Conservation (phyloP, 2,797 vertebrate species). For the Pipistrellus nathusii region DNA sequence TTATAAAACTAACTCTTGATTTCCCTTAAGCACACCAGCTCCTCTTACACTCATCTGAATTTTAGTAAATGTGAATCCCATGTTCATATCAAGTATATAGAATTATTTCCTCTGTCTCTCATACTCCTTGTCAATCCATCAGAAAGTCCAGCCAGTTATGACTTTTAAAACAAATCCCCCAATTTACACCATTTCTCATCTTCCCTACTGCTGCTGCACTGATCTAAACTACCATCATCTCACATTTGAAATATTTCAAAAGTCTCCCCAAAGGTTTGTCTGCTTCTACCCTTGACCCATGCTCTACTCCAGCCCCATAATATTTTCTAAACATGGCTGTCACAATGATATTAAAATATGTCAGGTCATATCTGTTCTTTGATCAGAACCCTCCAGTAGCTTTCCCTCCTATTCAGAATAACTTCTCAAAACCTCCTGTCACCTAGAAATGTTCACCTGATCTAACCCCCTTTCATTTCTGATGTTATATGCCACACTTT, state of each 20-base stretch:
- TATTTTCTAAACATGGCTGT: constrained; percentile 26
- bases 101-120: background rate
- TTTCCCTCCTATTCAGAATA: constrained; percentile 46
- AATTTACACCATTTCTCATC: constrained; percentile 1
- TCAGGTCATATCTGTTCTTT: background rate
- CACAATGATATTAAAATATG: background rate
- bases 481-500: background rate
- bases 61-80: background rate
- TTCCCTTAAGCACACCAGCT: background rate
- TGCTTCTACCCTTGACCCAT: background rate
- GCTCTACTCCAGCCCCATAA: background rate
- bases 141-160: background rate
- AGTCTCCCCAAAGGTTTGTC: constrained; percentile 8
- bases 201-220: background rate
- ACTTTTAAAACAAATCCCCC: constrained; percentile 16
- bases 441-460: background rate
- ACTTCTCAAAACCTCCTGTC: background rate
- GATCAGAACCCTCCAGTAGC: background rate
- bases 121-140: background rate
- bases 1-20: constrained; percentile 29
- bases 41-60: background rate
- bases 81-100: background rate
- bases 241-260: constrained; percentile 47
- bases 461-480: constrained; percentile 6
- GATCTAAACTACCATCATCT: background rate